Conservation (phyloP, 1,140 invertebrate species). For the Ceratina calcarata region DNA sequence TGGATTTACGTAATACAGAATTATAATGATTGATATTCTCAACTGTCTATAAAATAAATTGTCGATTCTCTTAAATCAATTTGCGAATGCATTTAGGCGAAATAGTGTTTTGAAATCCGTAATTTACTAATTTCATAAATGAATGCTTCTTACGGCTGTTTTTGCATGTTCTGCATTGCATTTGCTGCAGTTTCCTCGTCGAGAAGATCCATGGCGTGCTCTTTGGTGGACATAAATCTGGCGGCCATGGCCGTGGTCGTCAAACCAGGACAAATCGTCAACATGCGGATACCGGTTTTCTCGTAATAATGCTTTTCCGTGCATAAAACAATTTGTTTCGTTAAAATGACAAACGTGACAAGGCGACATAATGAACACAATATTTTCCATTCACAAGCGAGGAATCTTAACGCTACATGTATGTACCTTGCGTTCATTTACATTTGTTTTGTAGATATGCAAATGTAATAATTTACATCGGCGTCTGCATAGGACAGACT, state of each 20-base stretch:
- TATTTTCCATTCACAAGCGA: too few relatives aligned
- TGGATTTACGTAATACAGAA: too few relatives aligned
- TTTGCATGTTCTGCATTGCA: slow-evolving; percentile 40
- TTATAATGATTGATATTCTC: too few relatives aligned
- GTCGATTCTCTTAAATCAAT: too few relatives aligned
- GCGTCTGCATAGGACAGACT: too few relatives aligned
- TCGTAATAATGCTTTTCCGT: slow-evolving; percentile 61
- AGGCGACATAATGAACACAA: too few relatives aligned
- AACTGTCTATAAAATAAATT: too few relatives aligned
- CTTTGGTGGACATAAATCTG: slow-evolving; percentile 55
- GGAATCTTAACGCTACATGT: too few relatives aligned
- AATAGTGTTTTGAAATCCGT: neutral
- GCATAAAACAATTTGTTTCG: neutral
- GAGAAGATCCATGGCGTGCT: slow-evolving; percentile 56
- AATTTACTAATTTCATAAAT: neutral
- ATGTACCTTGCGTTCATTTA: too few relatives aligned
- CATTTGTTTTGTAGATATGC: too few relatives aligned
- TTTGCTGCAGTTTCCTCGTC: slow-evolving; percentile 53
- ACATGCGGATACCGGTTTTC: slow-evolving; percentile 72
- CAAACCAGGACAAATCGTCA: slow-evolving; percentile 80
- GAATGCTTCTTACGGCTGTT: slow-evolving; percentile 50
- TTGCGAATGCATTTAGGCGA: neutral
- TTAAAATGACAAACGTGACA: neutral
- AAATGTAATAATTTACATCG: too few relatives aligned
- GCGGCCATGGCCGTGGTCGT: slow-evolving; percentile 72